These are phyloP conservation scores for Euura saliciscinereae DNA, from an alignment of 1,140 invertebrate species.

Conservation along the genomic window DNA sequence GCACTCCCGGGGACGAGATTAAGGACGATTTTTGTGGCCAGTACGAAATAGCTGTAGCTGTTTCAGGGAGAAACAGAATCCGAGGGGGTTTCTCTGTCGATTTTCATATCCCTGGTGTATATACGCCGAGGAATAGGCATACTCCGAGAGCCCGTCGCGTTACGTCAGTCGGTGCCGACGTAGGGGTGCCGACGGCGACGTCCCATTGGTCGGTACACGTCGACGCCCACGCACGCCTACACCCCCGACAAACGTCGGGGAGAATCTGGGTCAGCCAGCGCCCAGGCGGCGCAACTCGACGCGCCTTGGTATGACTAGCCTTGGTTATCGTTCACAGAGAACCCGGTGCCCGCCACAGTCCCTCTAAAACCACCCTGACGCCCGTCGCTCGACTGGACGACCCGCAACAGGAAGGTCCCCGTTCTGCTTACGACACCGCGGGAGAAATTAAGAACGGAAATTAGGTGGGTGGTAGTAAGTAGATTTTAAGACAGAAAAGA, in stretches of 20 bases:
- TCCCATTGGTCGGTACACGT: slow-evolving; percentile 10
- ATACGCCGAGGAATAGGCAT: too few species aligned
- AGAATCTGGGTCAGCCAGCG: slow-evolving; percentile 54
- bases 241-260: slow-evolving; percentile 23
- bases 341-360: slow-evolving; percentile 48
- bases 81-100: background rate
- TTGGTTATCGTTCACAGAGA: slow-evolving; percentile 31
- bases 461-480: background rate
- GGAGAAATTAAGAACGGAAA: slow-evolving; percentile 1
- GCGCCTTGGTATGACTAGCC: slow-evolving; percentile 42
- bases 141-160: background rate
- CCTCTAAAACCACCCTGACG: slow-evolving; percentile 54
- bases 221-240: slow-evolving; percentile 21
- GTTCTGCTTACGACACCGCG: slow-evolving; percentile 10
- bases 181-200: background rate
- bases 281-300: slow-evolving; percentile 44
- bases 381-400: slow-evolving; percentile 36
- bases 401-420: slow-evolving; percentile 33
- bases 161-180: background rate
- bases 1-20: background rate
- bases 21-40: slow-evolving; percentile 4
- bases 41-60: background rate
- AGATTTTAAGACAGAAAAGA: too few species aligned
- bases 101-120: background rate
- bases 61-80: too few species aligned